These are phyloP conservation scores for Nezara viridula DNA, from an alignment of 2,888 invertebrate species.

Conservation along the genomic window DNA sequence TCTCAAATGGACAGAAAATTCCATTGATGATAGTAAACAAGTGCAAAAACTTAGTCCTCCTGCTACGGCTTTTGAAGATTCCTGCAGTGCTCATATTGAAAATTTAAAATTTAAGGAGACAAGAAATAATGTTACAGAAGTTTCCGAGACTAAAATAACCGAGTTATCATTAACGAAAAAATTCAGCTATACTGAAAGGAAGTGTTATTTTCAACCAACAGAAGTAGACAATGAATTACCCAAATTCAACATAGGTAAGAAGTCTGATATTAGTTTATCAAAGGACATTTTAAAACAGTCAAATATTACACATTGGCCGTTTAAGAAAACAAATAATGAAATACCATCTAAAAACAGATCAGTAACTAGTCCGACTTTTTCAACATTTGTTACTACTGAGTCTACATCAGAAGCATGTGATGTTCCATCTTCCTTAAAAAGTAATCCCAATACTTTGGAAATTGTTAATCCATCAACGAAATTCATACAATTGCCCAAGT, in stretches of 20 bases:
- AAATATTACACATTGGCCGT: conserved; percentile 8
- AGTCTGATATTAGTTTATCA: conserved; percentile 20
- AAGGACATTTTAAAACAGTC: neutral
- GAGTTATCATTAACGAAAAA: conserved; percentile 41
- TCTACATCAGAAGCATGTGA: conserved; percentile 43
- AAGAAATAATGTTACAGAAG: neutral
- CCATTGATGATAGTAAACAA: conserved; percentile 44
- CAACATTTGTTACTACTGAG: conserved; percentile 31
- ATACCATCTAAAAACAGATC: conserved; percentile 20
- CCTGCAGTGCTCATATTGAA: conserved; percentile 60
- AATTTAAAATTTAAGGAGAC: conserved; percentile 48
- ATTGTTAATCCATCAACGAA: neutral
- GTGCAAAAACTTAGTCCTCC: conserved; percentile 56
- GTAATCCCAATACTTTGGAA: conserved; percentile 6
- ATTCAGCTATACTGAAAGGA: conserved; percentile 33
- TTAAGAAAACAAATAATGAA: conserved; percentile 37
- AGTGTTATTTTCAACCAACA: conserved; percentile 39
- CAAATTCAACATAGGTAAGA: neutral
- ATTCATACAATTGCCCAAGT: conserved; percentile 43
- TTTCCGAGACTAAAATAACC: conserved; percentile 23
- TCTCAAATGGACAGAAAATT: conserved; percentile 62
- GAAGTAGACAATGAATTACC: neutral
- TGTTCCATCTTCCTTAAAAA: neutral
- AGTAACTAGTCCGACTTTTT: conserved; percentile 35
- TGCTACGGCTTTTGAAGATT: conserved; percentile 61